Conservation (phyloP, 2,888 invertebrate species). For the Therioaphis trifolii region DNA sequence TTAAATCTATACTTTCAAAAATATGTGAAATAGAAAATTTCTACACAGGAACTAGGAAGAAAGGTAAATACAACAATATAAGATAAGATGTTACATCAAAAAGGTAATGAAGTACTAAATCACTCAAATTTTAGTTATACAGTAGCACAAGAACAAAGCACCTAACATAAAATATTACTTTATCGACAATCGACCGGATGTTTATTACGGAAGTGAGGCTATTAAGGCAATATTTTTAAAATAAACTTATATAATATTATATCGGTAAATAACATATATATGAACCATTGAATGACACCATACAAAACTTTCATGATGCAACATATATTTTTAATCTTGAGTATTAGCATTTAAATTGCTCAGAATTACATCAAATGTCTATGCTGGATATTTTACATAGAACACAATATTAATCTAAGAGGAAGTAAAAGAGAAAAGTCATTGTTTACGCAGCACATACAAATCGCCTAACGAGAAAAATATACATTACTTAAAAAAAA, state of each 20-base stretch:
- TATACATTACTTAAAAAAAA: constrained; percentile 4
- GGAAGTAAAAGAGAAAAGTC: constrained; percentile 47
- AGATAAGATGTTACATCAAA: neutral
- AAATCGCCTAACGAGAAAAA: constrained; percentile 15
- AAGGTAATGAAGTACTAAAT: neutral
- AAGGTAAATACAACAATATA: neutral
- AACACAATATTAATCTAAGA: neutral
- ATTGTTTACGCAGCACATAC: constrained; percentile 14
- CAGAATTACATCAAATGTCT: neutral
- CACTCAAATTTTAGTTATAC: neutral
- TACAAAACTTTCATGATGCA: neutral
- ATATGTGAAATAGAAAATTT: neutral
- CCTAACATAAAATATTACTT: neutral
- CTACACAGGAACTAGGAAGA: too few species aligned
- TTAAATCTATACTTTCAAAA: too few species aligned
- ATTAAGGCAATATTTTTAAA: neutral
- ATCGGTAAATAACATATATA: neutral
- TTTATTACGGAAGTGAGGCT: neutral
- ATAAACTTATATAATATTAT: neutral
- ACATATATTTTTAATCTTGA: neutral
- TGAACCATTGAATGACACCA: too few species aligned
- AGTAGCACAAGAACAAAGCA: too few species aligned
- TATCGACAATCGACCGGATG: neutral
- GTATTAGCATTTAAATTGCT: neutral
- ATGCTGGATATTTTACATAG: neutral